Evolutionary conservation across 2,797 vertebrate species (phyloP), one percentile per base, ranked within the genome.

Genomic region (Manis javanica): DNA sequence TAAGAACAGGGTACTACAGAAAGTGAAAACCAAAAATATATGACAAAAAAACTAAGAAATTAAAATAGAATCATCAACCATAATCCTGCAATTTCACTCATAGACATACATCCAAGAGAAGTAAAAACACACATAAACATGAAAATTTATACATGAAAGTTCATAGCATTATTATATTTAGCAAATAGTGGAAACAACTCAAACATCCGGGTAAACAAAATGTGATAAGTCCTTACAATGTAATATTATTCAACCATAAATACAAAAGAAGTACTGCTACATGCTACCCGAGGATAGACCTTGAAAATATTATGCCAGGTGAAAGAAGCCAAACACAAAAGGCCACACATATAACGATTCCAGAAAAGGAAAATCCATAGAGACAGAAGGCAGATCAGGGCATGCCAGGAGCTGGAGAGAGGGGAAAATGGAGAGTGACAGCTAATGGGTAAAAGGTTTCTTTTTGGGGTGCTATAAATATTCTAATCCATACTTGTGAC

Each of bases 1-100:
- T 42, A 64, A 71, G 26, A 89, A n/a, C 9, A 46, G 2, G 31
- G 34, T 85, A 61, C 55, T 63, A 66, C 64, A 51, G 24, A 77
- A 93, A 91, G 31, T 53, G 37, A 72, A 90, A 81, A 88, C 23
- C 72, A 88, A 55, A 37, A 88, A 94, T 78, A 78, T 51, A n/a
- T 46, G 49, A 93, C 21, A 24, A 46, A 72, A 91, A 29, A 42
- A n/a, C n/a, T 87, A 68, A 37, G 29, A 55, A 79, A 92, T 74
- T 91, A 71, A 79, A 82, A 79, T 53, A 75, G 14, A 69, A 66
- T 31, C 69, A 53, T 49, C 57, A 49, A 55, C 55, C 34, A 63
- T 55, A 46, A 94, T 31, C 23, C 9, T 83, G 31, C 13, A 49
- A 55, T 69, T 63, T 13, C 13, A 18, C 10, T 86, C 63, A 87